Conservation (phyloP, 2,113 vertebrate genomes). For the Alectura lathami region DNA sequence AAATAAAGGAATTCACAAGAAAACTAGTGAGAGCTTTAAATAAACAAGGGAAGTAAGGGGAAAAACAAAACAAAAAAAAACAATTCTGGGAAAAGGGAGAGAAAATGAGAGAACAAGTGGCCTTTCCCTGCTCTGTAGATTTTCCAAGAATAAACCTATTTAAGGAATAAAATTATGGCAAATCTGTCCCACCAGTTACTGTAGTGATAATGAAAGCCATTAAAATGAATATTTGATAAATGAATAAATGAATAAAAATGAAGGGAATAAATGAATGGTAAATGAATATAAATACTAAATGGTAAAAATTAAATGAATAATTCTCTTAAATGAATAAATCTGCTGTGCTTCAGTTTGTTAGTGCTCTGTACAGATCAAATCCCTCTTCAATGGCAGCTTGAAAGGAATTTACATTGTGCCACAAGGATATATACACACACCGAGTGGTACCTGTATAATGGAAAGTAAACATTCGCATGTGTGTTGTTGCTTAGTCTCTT, state of each 20-base stretch:
- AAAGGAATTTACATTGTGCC: slow-evolving; percentile 41
- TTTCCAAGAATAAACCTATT: slow-evolving; percentile 72
- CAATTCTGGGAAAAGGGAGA: background rate
- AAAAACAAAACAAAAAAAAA: background rate
- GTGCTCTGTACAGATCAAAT: slow-evolving; percentile 28
- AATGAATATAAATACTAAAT: slow-evolving; percentile 77
- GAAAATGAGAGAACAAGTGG: background rate
- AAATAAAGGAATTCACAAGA: background rate
- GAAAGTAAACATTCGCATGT: slow-evolving; percentile 1
- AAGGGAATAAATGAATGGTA: slow-evolving; percentile 78
- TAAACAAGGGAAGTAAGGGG: background rate
- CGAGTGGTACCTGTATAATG: background rate
- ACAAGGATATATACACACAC: background rate
- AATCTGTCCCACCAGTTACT: slow-evolving; percentile 66
- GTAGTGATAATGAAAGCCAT: slow-evolving; percentile 73
- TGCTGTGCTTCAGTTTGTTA: slow-evolving; percentile 52
- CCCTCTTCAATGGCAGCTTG: slow-evolving; percentile 42
- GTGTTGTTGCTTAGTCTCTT: background rate
- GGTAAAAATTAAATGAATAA: slow-evolving; percentile 79
- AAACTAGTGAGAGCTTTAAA: background rate
- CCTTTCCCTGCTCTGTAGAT: slow-evolving; percentile 33
- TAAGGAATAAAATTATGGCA: slow-evolving; percentile 69
- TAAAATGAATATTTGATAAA: slow-evolving; percentile 82
- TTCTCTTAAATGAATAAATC: slow-evolving; percentile 77
- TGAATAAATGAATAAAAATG: slow-evolving; percentile 80